Conservation (phyloP, 2,113 vertebrate genomes). For the Australoheros scitulus region DNA sequence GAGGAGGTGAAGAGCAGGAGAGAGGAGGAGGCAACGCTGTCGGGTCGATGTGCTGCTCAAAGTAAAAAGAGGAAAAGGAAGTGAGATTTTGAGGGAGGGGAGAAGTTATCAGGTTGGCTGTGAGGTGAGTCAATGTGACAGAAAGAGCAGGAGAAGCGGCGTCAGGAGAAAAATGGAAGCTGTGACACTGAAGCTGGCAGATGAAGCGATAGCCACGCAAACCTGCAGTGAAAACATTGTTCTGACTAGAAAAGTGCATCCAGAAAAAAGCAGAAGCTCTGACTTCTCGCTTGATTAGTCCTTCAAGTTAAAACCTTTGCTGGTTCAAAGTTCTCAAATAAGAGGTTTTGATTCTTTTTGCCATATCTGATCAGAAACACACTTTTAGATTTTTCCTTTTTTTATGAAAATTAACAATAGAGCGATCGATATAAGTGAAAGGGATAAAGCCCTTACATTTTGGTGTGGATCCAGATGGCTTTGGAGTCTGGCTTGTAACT, state of each 20-base stretch:
- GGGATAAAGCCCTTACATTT: too few species aligned
- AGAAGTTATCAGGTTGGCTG: conserved; percentile 3
- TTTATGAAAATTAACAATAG: too few species aligned
- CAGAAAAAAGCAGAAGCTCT: neutral
- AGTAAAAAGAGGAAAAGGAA: conserved; percentile 11
- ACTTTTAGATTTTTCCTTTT: too few species aligned
- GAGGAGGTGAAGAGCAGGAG: conserved; percentile 1
- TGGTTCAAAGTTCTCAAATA: neutral
- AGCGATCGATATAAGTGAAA: too few species aligned
- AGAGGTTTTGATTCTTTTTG: neutral
- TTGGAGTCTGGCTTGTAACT: neutral
- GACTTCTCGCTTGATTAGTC: neutral
- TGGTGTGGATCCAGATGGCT: neutral
- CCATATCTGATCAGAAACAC: fast-evolving
- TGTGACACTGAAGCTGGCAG: neutral
- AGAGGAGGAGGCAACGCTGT: conserved; percentile 29
- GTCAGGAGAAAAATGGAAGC: neutral
- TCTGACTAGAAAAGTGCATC: neutral
- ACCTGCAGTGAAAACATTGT: fast-evolving
- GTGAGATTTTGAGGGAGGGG: conserved; percentile 31
- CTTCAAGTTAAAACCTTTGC: neutral
- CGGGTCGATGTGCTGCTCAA: conserved; percentile 8
- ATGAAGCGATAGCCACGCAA: neutral
- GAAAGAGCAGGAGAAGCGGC: neutral
- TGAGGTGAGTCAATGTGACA: conserved; percentile 15